Percentiles rank a stretch among this genome's conserved stretches.
phyloP scores from a whole-genome alignment of 2,113 vertebrate genomes.

The Malurus alboscapulatus region DNA sequence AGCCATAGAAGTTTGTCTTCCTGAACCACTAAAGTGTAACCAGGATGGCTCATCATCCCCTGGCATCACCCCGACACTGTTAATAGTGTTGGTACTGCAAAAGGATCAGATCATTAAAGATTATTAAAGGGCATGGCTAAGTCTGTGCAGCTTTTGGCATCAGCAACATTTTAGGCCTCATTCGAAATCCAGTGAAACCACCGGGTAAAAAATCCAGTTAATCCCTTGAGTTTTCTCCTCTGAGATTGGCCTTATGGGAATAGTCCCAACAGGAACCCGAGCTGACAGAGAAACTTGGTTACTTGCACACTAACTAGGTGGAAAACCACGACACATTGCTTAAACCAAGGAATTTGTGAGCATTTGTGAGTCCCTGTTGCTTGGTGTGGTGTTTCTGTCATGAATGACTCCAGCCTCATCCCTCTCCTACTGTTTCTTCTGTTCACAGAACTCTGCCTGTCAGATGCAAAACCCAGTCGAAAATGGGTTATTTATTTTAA shows the following conservation, averaged over 20 bases:
- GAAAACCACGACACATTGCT: not conserved
- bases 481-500: slow-evolving; percentile 57
- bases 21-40: not conserved
- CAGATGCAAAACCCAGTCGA: not conserved
- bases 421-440: not conserved
- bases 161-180: not conserved
- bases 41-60: not conserved
- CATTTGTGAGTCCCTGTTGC: not conserved
- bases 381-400: not conserved
- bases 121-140: not conserved
- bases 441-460: not conserved
- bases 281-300: not conserved
- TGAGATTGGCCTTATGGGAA: not conserved
- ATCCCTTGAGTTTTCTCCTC: not conserved
- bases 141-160: not conserved
- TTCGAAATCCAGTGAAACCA: not conserved
- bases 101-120: not conserved
- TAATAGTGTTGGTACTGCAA: not conserved
- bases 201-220: not conserved
- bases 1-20: not conserved
- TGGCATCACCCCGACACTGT: not conserved
- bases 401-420: not conserved
- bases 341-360: not conserved
- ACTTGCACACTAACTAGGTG: rapidly evolving
- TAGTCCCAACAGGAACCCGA: not conserved